Evolutionary conservation across 2,113 vertebrate species (phyloP).

Genomic region (Lophochroa leadbeateri): DNA sequence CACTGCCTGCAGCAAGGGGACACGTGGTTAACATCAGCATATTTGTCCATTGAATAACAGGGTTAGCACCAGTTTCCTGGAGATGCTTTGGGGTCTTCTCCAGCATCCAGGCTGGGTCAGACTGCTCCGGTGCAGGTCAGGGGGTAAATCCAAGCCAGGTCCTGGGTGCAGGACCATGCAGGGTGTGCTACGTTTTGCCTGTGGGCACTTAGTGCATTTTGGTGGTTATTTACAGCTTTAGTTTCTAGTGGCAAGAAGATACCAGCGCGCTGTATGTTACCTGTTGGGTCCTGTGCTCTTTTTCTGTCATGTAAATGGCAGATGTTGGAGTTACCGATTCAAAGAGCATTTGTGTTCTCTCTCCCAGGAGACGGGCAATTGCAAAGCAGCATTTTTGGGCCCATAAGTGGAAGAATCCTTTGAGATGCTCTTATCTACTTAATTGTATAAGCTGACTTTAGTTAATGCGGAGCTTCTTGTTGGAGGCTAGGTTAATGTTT

Average conservation of each 20-base stretch:
- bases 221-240: not conserved
- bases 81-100: not conserved
- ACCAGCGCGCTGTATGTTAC: not conserved
- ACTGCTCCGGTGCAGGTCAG: not conserved
- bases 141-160: not conserved
- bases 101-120: not conserved
- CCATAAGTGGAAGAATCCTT: constrained; percentile 1
- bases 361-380: not conserved
- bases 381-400: not conserved
- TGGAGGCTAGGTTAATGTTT: not conserved
- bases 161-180: rapidly evolving
- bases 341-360: constrained; percentile 13
- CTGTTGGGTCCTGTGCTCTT: not conserved
- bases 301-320: not conserved
- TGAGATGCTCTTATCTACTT: not conserved
- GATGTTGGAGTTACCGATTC: not conserved
- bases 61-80: not conserved
- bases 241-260: not conserved
- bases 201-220: rapidly evolving
- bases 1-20: not conserved
- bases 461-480: constrained; percentile 7
- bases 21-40: not conserved
- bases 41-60: rapidly evolving
- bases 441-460: constrained; percentile 6
- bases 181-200: not conserved